These are phyloP conservation scores for Acrobasis suavella DNA, from an alignment of 2,888 invertebrate genomes.

Conservation along the genomic window DNA sequence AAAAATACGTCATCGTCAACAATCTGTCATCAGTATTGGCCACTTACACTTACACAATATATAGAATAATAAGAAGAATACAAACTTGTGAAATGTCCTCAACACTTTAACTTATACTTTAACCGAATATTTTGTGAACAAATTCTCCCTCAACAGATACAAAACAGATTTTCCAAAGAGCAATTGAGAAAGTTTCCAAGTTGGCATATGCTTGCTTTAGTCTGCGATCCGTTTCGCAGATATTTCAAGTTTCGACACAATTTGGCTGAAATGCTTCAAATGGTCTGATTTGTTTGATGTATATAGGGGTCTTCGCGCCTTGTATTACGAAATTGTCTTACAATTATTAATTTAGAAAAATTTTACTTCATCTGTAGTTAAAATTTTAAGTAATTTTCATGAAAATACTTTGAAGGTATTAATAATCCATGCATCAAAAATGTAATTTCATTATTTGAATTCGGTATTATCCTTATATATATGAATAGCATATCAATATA, in stretches of 20 bases:
- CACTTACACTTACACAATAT: no score
- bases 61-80: not conserved
- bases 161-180: conserved; percentile 24
- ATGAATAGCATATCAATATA: no score
- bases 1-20: no score
- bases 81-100: conserved; percentile 6
- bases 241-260: conserved; percentile 17
- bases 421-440: no score
- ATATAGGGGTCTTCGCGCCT: not conserved
- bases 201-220: conserved; percentile 25
- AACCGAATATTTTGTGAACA: conserved; percentile 14
- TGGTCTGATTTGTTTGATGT: conserved; percentile 10
- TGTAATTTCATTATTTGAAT: no score
- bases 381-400: no score
- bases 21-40: no score
- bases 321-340: not conserved
- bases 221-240: conserved; percentile 15
- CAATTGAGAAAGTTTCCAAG: conserved; percentile 23
- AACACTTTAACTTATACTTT: conserved; percentile 2
- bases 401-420: no score
- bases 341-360: not conserved
- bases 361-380: not conserved
- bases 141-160: conserved; percentile 10
- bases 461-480: no score
- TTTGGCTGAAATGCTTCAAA: conserved; percentile 10